phyloP scores from a whole-genome alignment of 2,797 vertebrate genomes.

The Aldrovandia affinis region DNA sequence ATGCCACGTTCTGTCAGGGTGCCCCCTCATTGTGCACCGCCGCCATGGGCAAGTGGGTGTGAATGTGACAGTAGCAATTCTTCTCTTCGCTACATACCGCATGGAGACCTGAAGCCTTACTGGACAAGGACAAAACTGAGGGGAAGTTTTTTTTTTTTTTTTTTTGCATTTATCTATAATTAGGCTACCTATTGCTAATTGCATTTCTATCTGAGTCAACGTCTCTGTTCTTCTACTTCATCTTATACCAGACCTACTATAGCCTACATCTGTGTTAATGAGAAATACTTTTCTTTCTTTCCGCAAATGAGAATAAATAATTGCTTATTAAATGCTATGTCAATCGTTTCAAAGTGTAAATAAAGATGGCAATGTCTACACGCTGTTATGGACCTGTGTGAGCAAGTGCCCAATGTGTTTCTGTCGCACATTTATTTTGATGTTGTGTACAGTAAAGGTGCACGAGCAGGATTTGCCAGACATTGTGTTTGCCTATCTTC shows the following conservation, averaged over 20 bases:
- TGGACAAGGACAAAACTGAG: not conserved
- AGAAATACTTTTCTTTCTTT: not conserved
- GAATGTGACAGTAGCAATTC: not conserved
- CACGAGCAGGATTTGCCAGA: not conserved
- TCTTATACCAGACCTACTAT: not conserved
- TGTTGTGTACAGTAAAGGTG: too few species aligned
- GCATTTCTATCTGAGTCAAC: not conserved
- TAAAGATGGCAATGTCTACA: not conserved
- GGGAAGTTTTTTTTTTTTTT: not conserved
- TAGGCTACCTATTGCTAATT: not conserved
- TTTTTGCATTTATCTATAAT: not conserved
- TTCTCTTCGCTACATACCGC: not conserved
- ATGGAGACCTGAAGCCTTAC: not conserved
- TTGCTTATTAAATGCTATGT: not conserved
- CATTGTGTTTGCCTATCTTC: not conserved
- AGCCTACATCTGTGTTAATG: not conserved
- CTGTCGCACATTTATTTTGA: too few species aligned
- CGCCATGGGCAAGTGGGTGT: not conserved
- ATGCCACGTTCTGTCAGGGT: not conserved
- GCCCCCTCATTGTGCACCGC: not conserved
- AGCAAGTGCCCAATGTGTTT: too few species aligned
- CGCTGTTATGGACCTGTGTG: too few species aligned
- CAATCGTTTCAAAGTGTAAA: not conserved
- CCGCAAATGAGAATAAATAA: too few species aligned
- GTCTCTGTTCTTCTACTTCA: not conserved